phyloP scores from a whole-genome alignment of 2,888 invertebrate genomes.

The Apodemia duryi region DNA sequence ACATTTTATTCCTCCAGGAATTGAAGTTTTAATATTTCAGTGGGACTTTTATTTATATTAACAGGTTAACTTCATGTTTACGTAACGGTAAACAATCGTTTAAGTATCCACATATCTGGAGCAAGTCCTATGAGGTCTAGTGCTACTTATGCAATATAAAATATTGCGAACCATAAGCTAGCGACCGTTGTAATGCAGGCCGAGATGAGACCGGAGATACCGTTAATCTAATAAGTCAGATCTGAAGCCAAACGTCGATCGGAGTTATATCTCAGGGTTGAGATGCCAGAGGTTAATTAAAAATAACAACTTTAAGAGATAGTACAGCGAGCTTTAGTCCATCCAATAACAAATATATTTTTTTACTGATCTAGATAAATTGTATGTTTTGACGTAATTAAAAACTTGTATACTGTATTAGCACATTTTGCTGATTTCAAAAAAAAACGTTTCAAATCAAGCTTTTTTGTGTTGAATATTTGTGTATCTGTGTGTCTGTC shows the following conservation, averaged over 20 bases:
- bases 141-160: slow-evolving; percentile 66
- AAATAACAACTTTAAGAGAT: slow-evolving; percentile 67
- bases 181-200: slow-evolving; percentile 44
- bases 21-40: too few species aligned
- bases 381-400: not conserved
- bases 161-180: slow-evolving; percentile 70
- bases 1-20: too few species aligned
- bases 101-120: slow-evolving; percentile 50
- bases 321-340: not conserved
- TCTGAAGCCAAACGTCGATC: slow-evolving; percentile 69
- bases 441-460: too few species aligned
- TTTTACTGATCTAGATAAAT: not conserved
- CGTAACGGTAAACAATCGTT: slow-evolving; percentile 43
- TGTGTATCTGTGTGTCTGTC: too few species aligned
- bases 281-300: slow-evolving; percentile 77
- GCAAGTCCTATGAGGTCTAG: slow-evolving; percentile 42
- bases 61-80: too few species aligned
- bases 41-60: too few species aligned
- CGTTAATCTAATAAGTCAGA: slow-evolving; percentile 78
- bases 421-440: too few species aligned
- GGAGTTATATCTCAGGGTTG: slow-evolving; percentile 69
- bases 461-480: too few species aligned
- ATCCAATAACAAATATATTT: not conserved
- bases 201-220: slow-evolving; percentile 69
- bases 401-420: too few species aligned